Base-by-base conservation (phyloP, 2,797 vertebrate genomes). In the Melopsittacus undulatus region DNA sequence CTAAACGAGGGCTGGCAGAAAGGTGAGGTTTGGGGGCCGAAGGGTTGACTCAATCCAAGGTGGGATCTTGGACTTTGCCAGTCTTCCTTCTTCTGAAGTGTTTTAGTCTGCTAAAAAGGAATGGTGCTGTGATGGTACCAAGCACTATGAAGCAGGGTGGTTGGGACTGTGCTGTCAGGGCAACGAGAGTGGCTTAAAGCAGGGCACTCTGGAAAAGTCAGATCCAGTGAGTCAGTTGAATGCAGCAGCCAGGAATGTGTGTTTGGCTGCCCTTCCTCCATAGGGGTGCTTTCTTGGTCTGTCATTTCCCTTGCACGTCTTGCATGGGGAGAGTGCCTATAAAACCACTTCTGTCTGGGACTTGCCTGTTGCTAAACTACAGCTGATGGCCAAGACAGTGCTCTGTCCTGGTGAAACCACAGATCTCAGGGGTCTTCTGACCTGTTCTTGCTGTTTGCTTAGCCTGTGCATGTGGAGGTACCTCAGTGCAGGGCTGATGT, bases 1-100 rank as follows among this genome's bases (percentile, higher is more conserved):
- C 99, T 91, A 99, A 99, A 97, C 98, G 98, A 77, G 99, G 99
- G 14, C 98, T 99, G 95, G 99, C 99, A 13, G 99, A 99, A 97
- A 99, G 99, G 99, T 99, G 97, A 97, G 98, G 46, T 70, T 21
- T 83, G 51, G 10, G 67, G 38, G 11, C 22, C 56, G 64, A 69
- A 40, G 34, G 22, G 1, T 24, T 83, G 34, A 46, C 43, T 11
- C 46, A 21, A 34, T 23, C 22, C 3, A 6, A 54, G 54, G 23
- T 23, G 11, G 27, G 19, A 19, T 94, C 38, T 87, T 73, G 34
- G 82, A 59, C 21, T 24, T 22, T n/a, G 45, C 26, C 13, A 54
- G 43, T 40, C 78, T 82, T 82, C 52, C 22, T 22, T 22, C 13
- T 14, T 56, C 5, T 42, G 13, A 43, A 43, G 17, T 36, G 46